Conservation (phyloP, 2,113 vertebrate species). For the Oncorhynchus clarkii region DNA sequence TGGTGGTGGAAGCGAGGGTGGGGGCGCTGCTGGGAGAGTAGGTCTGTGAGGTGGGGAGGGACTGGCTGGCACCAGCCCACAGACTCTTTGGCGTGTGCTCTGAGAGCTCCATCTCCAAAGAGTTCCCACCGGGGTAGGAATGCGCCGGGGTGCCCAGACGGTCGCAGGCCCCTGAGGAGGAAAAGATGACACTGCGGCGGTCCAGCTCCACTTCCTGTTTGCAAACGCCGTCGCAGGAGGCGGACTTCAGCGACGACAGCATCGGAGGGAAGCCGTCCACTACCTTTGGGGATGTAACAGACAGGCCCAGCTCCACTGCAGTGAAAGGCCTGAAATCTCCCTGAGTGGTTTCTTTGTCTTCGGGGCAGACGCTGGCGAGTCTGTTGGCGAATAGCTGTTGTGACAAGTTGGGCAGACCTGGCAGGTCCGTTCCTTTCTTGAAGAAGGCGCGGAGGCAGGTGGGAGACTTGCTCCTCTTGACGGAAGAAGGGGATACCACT, state of each 20-base stretch:
- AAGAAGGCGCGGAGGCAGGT: slow-evolving; percentile 88
- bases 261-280: slow-evolving; percentile 81
- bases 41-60: slow-evolving; percentile 89
- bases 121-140: slow-evolving; percentile 88
- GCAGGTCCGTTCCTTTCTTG: slow-evolving; percentile 81
- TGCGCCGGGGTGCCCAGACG: slow-evolving; percentile 87
- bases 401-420: slow-evolving; percentile 82
- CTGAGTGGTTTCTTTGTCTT: slow-evolving; percentile 96
- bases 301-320: slow-evolving; percentile 82
- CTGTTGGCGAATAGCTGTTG: slow-evolving; percentile 90
- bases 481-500: slow-evolving; percentile 76
- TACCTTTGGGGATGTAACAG: slow-evolving; percentile 86
- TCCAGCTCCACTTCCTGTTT: slow-evolving; percentile 94
- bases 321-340: slow-evolving; percentile 91
- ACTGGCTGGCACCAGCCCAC: slow-evolving; percentile 89
- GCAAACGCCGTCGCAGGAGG: slow-evolving; percentile 87
- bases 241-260: slow-evolving; percentile 84
- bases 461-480: slow-evolving; percentile 81
- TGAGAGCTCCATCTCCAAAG: slow-evolving; percentile 90
- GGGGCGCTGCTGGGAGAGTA: slow-evolving; percentile 74
- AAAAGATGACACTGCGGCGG: slow-evolving; percentile 97
- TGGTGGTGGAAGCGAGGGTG: slow-evolving; percentile 34
- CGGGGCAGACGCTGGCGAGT: slow-evolving; percentile 84
- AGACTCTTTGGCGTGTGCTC: slow-evolving; percentile 91
- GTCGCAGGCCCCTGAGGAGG: slow-evolving; percentile 90